Base-by-base conservation (phyloP, 2,113 vertebrate genomes). In the Carassius carassius region DNA sequence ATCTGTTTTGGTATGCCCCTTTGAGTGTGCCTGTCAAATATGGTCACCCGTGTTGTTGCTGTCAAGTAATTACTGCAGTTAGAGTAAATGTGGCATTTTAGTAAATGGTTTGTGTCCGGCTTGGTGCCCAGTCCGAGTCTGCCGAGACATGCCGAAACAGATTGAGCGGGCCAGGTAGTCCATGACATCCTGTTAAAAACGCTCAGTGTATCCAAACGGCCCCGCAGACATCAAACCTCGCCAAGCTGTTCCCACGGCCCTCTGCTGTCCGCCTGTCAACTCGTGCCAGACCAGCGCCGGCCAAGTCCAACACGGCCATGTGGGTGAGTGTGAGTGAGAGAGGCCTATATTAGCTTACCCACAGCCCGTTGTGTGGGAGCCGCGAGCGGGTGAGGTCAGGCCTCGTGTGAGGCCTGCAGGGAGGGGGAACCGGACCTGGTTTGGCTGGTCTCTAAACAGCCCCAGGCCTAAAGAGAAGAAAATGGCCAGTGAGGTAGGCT, bases 231-330 rank as follows among this genome's bases (percentile, higher is more conserved):
- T 73, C 79, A 69, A 78, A 60, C 70, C 75, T 78, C 37, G 84
- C 88, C 88, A 89, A 88, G 87, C 86, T 87, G 86, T 87, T 89
- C 88, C 81, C 65, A 81, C 81, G 76, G 86, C 81, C 77, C 72
- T 78, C 65, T 73, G 25, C 23, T 86, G 82, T 65, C 81, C 35
- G 58, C 51, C 75, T 67, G 75, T 85, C 76, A 85, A 84, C 72
- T 65, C 79, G 60, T 88, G 82, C 87, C 88, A 86, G 84, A 77
- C 70, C 85, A 76, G 65, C 37, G 60, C 35, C 37, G 74, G 87
- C 88, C 87, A 87, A 90, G 65, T 86, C 84, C 89, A 89, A 89
- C 86, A 85, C 74, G 65, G 72, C 72, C 65, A 67, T 81, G 72
- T 83, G 82, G 47, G 80, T 87, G 86, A 56, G 81, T 67, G 37